Base-by-base conservation (phyloP, 2,888 invertebrate species). In the Drosophila phalerata region DNA sequence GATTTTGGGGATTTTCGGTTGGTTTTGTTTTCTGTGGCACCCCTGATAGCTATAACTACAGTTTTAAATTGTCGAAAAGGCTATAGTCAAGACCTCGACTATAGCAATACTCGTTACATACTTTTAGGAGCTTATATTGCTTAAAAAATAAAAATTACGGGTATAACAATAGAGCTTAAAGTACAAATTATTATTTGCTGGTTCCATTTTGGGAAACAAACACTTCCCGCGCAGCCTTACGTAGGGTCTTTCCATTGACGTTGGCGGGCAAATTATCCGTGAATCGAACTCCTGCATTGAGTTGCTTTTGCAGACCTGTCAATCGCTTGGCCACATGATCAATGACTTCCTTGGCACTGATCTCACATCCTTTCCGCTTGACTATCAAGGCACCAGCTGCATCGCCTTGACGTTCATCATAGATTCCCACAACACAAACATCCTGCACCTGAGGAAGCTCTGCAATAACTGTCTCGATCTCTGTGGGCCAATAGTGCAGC, bases 361-460 rank as follows among this genome's bases (percentile, higher is more conserved):
- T 25, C 58, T 69, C 61, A 30, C 72, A 68, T 0, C 73, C 82
- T 6, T 57, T 15, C 0, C 55, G 57, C 56, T 74, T 81, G 1
- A 91, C 82, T n/a, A 92, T 61, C 53, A 91, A 69, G 4, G 91
- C 92, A 0, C 90, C 90, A 2, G 91, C 90, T 1, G 89, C 74
- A 62, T 90, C 88, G 0, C 83, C 88, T 1, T 69, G 64, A 1
- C 76, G 69, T 34, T 76, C 79, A 57, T 91, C 88, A 1, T 89
- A 85, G 47, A 91, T 75, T n/a, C 92, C 91, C 38, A 90, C 84
- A 3, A 91, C 92, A 45, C 90, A 90, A 4, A 88, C 90, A 8
- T 90, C 88, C 53, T 76, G 60, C 6, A 92, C 87, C 43, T 88
- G 83, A 0, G 81, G 68, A 38, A 91, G 55, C 30, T 85, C 77